Evolutionary conservation across 2,113 vertebrate genomes (phyloP).

Genomic region (Centropus unirufus): DNA sequence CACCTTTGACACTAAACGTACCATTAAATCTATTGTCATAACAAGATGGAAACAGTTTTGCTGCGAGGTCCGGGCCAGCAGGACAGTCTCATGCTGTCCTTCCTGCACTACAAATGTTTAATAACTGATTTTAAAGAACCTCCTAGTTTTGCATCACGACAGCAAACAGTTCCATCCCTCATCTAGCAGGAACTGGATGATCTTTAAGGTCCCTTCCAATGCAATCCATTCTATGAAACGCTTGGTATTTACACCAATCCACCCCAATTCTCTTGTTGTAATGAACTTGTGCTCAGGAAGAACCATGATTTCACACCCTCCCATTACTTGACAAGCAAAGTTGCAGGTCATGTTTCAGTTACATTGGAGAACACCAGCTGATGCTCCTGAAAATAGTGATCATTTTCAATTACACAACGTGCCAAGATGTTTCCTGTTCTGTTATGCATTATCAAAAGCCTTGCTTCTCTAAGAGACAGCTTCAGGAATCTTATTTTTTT

Average conservation of each 20-base stretch:
- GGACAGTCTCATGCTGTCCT: not conserved
- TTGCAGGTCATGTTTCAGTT: not conserved
- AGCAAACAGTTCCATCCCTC: not conserved
- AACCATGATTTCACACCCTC: not conserved
- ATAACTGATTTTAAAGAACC: not conserved
- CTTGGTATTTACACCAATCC: not conserved
- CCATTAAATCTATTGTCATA: not conserved
- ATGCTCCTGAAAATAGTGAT: not conserved
- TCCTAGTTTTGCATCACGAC: not conserved
- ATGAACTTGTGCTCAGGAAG: not conserved
- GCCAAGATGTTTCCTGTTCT: not conserved
- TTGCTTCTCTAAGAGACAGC: not conserved
- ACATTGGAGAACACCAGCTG: not conserved
- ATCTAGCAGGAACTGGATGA: too few relatives aligned
- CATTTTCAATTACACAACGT: not conserved
- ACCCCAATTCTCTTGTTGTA: not conserved
- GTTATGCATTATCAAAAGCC: rapidly evolving
- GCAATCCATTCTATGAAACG: not conserved
- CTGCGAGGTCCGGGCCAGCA: not conserved
- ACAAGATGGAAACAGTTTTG: not conserved
- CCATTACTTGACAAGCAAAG: not conserved
- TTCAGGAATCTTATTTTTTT: not conserved
- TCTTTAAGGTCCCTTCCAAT: too few relatives aligned
- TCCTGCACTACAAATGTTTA: not conserved
- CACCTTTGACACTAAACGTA: not conserved